These are phyloP conservation scores for Phrynocephalus guinanensis DNA, from an alignment of 2,797 vertebrate genomes.

Conservation along the genomic window DNA sequence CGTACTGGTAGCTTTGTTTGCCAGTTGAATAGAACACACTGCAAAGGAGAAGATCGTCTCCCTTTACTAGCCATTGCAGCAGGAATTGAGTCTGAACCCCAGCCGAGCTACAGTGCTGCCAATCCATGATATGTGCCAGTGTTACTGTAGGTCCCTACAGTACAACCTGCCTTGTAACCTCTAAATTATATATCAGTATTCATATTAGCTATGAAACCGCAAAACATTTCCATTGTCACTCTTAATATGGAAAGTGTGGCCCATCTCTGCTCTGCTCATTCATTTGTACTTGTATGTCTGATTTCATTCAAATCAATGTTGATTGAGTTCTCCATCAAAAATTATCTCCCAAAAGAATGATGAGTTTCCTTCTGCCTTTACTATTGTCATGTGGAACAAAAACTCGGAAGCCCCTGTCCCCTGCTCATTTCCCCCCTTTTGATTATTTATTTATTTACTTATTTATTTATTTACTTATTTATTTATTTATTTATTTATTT, in stretches of 20 bases:
- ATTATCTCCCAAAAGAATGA: background rate
- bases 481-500: background rate
- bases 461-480: background rate
- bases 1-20: background rate
- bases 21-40: background rate
- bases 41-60: background rate
- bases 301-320: background rate
- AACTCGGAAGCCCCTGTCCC: background rate
- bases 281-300: background rate
- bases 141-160: background rate
- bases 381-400: background rate
- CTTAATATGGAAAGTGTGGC: background rate
- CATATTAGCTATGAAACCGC: background rate
- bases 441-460: background rate
- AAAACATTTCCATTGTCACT: background rate
- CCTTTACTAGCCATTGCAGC: background rate
- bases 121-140: background rate
- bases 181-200: background rate
- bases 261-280: slow-evolving; percentile 21
- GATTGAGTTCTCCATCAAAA: background rate
- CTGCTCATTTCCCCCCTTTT: background rate
- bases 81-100: background rate
- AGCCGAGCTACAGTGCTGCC: background rate
- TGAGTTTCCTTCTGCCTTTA: background rate
- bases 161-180: background rate